Evolutionary conservation across 2,113 vertebrate genomes (phyloP).

Genomic region (Beaufortia kweichowensis): DNA sequence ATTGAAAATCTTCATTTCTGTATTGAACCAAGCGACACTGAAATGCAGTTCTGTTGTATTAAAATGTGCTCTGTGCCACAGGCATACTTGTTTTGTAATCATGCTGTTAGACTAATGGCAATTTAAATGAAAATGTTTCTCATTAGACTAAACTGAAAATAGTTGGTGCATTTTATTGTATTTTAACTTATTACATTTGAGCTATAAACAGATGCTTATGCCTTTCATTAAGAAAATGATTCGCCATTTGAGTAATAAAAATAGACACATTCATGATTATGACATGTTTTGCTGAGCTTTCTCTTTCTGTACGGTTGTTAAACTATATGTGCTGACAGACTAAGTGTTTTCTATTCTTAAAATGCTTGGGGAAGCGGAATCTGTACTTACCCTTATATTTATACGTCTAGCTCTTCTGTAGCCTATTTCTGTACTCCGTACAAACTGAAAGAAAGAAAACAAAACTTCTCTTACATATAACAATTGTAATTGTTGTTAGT

Average conservation of each 20-base stretch:
- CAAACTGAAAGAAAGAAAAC: slow-evolving; percentile 4
- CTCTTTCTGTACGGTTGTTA: neutral
- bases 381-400: slow-evolving; percentile 5
- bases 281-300: slow-evolving; percentile 15
- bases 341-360: slow-evolving; percentile 20
- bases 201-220: slow-evolving; percentile 14
- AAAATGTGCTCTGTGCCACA: slow-evolving; percentile 3
- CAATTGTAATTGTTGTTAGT: too few species aligned
- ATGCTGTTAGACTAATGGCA: slow-evolving; percentile 21
- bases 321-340: slow-evolving; percentile 29
- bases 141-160: slow-evolving; percentile 36
- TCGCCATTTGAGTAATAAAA: neutral
- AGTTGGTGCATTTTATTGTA: slow-evolving; percentile 11
- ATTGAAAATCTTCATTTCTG: neutral
- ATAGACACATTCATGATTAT: slow-evolving; percentile 8
- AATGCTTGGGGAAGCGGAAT: slow-evolving; percentile 26
- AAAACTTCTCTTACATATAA: too few species aligned
- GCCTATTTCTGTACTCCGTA: too few species aligned
- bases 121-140: slow-evolving; percentile 28
- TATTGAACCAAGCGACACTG: neutral
- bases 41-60: neutral
- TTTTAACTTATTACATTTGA: slow-evolving; percentile 32
- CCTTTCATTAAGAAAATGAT: slow-evolving; percentile 6
- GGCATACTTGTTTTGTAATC: slow-evolving; percentile 28
- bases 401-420: slow-evolving; percentile 13